A percentile compares a stretch with the other conserved stretches of the same genome.
phyloP scores from a whole-genome alignment of 2,113 vertebrate species.

The Bufo bufo region DNA sequence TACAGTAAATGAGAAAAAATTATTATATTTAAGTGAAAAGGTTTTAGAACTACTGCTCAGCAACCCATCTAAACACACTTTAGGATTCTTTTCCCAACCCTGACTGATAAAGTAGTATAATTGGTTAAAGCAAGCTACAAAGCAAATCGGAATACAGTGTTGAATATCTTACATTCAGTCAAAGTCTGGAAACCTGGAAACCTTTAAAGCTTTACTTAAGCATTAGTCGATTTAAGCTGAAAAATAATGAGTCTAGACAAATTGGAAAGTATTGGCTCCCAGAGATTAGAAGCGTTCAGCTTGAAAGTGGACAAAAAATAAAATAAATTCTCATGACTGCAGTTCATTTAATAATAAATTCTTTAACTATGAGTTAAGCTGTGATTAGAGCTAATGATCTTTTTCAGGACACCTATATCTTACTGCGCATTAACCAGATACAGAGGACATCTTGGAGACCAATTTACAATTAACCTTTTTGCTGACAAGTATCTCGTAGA shows the following conservation, averaged over 20 bases:
- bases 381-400: conserved; percentile 11
- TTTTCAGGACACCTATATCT: not conserved
- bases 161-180: not conserved
- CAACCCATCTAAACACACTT: not conserved
- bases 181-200: not conserved
- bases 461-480: not conserved
- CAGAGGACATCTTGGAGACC: not conserved
- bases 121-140: not conserved
- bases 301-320: conserved; percentile 1
- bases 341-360: not conserved
- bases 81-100: not conserved
- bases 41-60: not conserved
- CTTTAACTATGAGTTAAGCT: not conserved
- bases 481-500: not conserved
- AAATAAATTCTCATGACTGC: not conserved
- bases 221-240: not conserved
- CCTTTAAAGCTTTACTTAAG: conserved; percentile 1
- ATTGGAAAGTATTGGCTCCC: not conserved
- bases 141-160: not conserved
- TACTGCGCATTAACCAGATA: not conserved
- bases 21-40: not conserved
- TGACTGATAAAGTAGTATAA: not conserved
- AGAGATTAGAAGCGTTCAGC: not conserved
- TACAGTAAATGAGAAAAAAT: not conserved
- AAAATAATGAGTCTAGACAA: not conserved